A percentile compares a stretch with the other conserved stretches of the same genome.
Conservation (phyloP, 2,113 vertebrate genomes). For the Cnemophilus loriae region DNA sequence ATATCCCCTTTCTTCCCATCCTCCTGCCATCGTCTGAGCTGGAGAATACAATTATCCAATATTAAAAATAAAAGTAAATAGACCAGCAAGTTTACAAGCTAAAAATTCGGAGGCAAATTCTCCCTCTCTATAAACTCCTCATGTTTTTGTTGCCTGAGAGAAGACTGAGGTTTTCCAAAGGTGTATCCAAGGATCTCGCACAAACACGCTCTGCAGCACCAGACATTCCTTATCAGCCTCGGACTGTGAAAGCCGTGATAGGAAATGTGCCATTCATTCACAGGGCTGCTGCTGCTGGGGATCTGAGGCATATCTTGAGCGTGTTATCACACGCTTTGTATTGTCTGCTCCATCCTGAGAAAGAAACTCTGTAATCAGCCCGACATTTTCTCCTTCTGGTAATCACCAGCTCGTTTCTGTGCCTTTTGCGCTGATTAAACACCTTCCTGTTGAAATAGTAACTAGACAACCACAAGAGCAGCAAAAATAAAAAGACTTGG, state of each 20-base stretch:
- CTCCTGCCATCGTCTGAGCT: not conserved
- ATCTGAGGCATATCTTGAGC: not conserved
- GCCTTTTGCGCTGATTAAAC: slow-evolving; percentile 41
- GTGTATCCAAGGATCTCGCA: not conserved
- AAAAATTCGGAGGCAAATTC: not conserved
- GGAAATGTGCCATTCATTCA: slow-evolving; percentile 43
- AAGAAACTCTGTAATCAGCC: slow-evolving; percentile 53
- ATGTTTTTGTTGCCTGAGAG: not conserved
- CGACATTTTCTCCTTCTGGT: slow-evolving; percentile 25
- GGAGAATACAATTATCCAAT: not conserved
- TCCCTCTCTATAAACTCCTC: not conserved
- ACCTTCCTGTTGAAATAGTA: slow-evolving; percentile 62
- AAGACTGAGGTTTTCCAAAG: not conserved
- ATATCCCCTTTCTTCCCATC: not conserved
- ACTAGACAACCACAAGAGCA: not conserved
- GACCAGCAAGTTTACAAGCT: not conserved
- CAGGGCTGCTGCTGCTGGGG: slow-evolving; percentile 16
- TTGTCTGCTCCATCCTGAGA: slow-evolving; percentile 49
- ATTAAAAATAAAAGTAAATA: not conserved
- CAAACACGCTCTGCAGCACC: not conserved
- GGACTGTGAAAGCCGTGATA: not conserved
- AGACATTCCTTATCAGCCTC: slow-evolving; percentile 4
- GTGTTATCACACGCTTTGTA: slow-evolving; percentile 4
- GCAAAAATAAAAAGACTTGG: not conserved
- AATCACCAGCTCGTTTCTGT: not conserved